Percentiles rank a stretch among this genome's conserved stretches.
Evolutionary conservation across 1,140 invertebrate genomes (phyloP).

Genomic region (Calliopsis andreniformis): DNA sequence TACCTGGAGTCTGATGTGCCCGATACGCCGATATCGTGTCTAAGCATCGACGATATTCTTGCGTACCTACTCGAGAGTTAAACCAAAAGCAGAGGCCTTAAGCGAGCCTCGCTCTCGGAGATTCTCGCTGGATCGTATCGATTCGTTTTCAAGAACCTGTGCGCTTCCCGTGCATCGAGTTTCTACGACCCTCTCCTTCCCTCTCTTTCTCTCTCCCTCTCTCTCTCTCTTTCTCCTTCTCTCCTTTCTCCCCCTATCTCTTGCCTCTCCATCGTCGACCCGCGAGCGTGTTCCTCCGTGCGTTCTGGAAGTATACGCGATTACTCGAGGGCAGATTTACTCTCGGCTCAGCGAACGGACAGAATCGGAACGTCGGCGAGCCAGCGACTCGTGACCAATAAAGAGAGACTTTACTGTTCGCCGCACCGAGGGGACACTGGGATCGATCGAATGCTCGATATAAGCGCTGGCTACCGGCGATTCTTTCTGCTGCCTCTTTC

Average conservation of each 20-base stretch:
- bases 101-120: no score
- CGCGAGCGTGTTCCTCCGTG: not conserved
- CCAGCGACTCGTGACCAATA: slow-evolving; percentile 46
- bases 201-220: no score
- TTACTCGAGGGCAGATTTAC: slow-evolving; percentile 24
- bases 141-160: no score
- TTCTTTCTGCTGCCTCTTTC: slow-evolving; percentile 28
- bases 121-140: no score
- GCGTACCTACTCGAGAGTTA: no score
- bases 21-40: slow-evolving; percentile 6
- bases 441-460: slow-evolving; percentile 27
- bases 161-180: no score
- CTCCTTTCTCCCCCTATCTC: no score
- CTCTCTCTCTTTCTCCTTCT: no score
- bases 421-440: slow-evolving; percentile 5
- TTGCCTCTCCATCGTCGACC: not conserved
- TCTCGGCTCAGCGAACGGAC: slow-evolving; percentile 51
- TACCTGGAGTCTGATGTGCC: slow-evolving; percentile 19
- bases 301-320: slow-evolving; percentile 22
- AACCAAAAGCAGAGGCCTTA: no score
- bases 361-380: slow-evolving; percentile 46
- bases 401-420: slow-evolving; percentile 9
- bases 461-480: slow-evolving; percentile 20
- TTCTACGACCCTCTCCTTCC: no score
- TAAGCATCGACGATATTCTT: not conserved